phyloP scores from a whole-genome alignment of 53 echinoderm and acorn worm genomes.

The Astropecten irregularis region DNA sequence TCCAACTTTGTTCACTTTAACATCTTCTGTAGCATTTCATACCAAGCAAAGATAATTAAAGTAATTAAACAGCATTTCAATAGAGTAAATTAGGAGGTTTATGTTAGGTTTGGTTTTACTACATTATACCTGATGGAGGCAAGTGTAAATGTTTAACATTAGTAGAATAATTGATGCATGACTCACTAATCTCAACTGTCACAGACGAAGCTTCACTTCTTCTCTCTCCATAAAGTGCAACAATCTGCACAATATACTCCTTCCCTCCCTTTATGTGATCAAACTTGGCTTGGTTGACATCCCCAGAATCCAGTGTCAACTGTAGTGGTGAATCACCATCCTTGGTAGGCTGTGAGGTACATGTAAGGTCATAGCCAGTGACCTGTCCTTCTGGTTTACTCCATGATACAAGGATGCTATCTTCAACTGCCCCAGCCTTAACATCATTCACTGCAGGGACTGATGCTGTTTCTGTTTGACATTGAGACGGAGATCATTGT shows the following conservation, averaged over 20 bases:
- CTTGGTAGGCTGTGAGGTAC: neutral
- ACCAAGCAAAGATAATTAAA: too few relatives aligned
- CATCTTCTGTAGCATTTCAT: neutral
- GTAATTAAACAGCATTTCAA: too few relatives aligned
- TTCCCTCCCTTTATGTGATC: slow-evolving; percentile 48
- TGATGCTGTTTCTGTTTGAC: slow-evolving; percentile 14
- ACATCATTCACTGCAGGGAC: slow-evolving; percentile 19
- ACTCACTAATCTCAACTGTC: slow-evolving; percentile 65
- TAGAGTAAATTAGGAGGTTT: too few relatives aligned
- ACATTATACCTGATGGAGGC: too few relatives aligned
- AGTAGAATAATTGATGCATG: neutral
- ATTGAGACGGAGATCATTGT: neutral
- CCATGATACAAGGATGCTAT: slow-evolving; percentile 29
- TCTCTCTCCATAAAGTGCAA: slow-evolving; percentile 63
- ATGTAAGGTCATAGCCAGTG: slow-evolving; percentile 35
- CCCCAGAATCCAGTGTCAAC: slow-evolving; percentile 56
- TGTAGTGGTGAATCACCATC: neutral
- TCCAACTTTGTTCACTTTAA: slow-evolving; percentile 29
- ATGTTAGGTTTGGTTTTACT: too few relatives aligned
- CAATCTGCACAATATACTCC: slow-evolving; percentile 76
- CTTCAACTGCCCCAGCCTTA: slow-evolving; percentile 22
- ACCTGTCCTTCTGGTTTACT: neutral
- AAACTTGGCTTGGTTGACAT: slow-evolving; percentile 52
- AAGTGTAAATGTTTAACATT: too few relatives aligned
- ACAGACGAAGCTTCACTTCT: slow-evolving; percentile 76